A percentile compares a stretch with the other conserved stretches of the same genome.
Conservation (phyloP, 2,113 vertebrate species). For the Elgaria multicarinata region DNA sequence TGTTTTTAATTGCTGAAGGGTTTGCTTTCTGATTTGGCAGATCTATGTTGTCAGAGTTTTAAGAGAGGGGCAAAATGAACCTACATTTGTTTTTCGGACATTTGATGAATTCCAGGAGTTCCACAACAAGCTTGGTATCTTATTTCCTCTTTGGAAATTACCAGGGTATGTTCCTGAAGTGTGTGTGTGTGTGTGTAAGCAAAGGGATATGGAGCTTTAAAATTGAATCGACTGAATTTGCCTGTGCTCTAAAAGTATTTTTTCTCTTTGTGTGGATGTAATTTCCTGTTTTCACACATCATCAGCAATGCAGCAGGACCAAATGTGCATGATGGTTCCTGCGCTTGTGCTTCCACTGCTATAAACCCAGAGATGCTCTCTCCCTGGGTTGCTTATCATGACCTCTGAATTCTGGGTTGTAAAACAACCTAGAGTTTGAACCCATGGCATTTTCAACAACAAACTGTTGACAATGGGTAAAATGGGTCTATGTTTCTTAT, state of each 20-base stretch:
- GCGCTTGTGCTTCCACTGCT: too few relatives aligned
- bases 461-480: too few relatives aligned
- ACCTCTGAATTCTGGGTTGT: too few relatives aligned
- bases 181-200: background rate
- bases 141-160: constrained; percentile 97
- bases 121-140: constrained; percentile 95
- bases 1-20: background rate
- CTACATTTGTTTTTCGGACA: constrained; percentile 94
- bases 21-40: constrained; percentile 72
- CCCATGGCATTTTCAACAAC: too few relatives aligned
- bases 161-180: constrained; percentile 83
- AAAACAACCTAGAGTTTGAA: too few relatives aligned
- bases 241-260: background rate
- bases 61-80: constrained; percentile 90
- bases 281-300: too few relatives aligned
- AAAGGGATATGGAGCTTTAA: constrained; percentile 5
- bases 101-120: constrained; percentile 99
- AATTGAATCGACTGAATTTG: background rate
- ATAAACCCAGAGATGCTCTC: too few relatives aligned
- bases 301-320: too few relatives aligned
- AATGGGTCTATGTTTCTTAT: background rate
- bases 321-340: too few relatives aligned
- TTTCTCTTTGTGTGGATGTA: background rate
- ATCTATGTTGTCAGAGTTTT: constrained; percentile 93
- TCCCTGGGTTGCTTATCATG: too few relatives aligned